Base-by-base conservation (phyloP, 1,140 invertebrate species). In the Pantala flavescens region DNA sequence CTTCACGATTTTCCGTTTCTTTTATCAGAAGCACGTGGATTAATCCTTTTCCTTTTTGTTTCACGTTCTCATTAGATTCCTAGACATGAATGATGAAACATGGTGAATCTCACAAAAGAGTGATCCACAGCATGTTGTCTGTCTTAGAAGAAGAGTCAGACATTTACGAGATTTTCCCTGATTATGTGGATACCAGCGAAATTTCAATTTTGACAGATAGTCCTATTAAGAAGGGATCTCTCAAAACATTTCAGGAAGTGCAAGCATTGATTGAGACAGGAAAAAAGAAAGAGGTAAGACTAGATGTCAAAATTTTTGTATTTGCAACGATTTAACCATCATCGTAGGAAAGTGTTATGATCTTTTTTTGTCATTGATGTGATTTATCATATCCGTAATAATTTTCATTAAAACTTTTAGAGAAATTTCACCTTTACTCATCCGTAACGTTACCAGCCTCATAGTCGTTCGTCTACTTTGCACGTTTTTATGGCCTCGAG, bases 231-330 rank as follows among this genome's bases (percentile, higher is more conserved):
- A 63, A 63, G n/a, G 49, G 49, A 63, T 3, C 49, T 63, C 49
- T 63, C 49, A 93, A 92, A 83, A 90, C 87, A 71, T 91, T 89
- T 82, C 85, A 86, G 74, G 92, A 94, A 78, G 84, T 93, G 63
- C 87, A 91, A 80, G 83, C 86, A 74, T 83, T 93, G 70, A 80
- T 93, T 76, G 88, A 91, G 80, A 86, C 88, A 77, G 86, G 86
- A 72, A 89, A 89, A 77, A 91, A 91, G 82, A 87, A 90, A 76
- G 91, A 93, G 80, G 87, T 72, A 28, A 72, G 23, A 7, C 1
- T 7, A 24, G 10, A 71, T 16, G 23, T 21, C 19, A 21, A 70
- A 70, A 70, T 70, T 5, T 23, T 70, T 3, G 19, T 70, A 5
- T 23, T 70, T 12, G 7, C 63, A 23, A 21, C 11, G 63, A 9